phyloP scores from a whole-genome alignment of 2,113 vertebrate genomes.

The Montifringilla adamsi region DNA sequence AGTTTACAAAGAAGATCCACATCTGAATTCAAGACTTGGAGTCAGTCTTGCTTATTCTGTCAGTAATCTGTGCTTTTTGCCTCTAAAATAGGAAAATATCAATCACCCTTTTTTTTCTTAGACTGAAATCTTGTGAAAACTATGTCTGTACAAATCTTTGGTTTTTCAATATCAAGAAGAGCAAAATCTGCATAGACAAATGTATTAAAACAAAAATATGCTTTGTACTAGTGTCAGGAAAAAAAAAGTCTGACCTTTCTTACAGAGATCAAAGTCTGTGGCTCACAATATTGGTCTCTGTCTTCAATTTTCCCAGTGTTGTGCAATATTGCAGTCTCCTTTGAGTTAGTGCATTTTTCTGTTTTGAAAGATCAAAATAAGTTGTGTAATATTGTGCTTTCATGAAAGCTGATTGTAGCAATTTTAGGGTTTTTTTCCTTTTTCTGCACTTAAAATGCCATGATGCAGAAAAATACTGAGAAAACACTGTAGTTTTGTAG shows the following conservation, averaged over 20 bases:
- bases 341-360: conserved; percentile 2
- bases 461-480: neutral
- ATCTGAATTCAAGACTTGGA: neutral
- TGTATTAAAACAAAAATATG: neutral
- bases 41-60: neutral
- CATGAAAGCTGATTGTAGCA: neutral
- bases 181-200: neutral
- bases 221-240: neutral
- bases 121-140: neutral
- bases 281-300: neutral
- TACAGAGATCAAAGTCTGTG: neutral
- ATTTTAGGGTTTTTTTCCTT: neutral
- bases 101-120: neutral
- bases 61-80: neutral
- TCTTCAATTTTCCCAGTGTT: conserved; percentile 21
- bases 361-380: neutral
- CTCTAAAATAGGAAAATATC: neutral
- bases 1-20: neutral
- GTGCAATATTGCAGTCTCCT: neutral
- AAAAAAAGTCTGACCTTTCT: neutral
- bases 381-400: neutral
- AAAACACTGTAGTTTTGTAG: neutral
- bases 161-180: neutral
- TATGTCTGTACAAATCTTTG: neutral
- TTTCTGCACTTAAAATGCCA: neutral